Evolutionary conservation across 2,888 invertebrate genomes (phyloP), one percentile per base, ranked within the genome.

Genomic region (Pteria penguin): DNA sequence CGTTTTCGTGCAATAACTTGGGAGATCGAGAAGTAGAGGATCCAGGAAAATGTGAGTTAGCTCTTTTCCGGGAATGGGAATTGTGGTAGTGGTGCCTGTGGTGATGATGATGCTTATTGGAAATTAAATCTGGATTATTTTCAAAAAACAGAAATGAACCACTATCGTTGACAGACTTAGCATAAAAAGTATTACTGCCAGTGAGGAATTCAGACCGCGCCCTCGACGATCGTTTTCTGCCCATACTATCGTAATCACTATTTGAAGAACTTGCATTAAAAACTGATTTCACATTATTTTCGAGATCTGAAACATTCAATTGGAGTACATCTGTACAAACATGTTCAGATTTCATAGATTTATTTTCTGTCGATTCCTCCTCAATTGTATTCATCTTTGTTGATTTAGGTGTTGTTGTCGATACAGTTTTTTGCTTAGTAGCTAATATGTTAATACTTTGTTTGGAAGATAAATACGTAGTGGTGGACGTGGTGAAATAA

Each of bases 321-420:
- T n/a, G n/a, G n/a, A n/a, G n/a, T n/a, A n/a, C n/a, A n/a, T n/a
- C n/a, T n/a, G n/a, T n/a, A n/a, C n/a, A n/a, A n/a, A n/a, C n/a
- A n/a, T n/a, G n/a, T n/a, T n/a, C n/a, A n/a, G n/a, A n/a, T n/a
- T n/a, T n/a, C n/a, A n/a, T n/a, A n/a, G n/a, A n/a, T n/a, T n/a
- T n/a, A n/a, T n/a, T n/a, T n/a, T n/a, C n/a, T n/a, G 82, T 82
- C 8, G 76, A 63, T 45, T 82, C 82, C 52, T 85, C 85, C 4
- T 77, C 27, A 24, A 85, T 85, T 0, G 85, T 82, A 31, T 73
- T 78, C 85, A 85, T 85, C 58, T 85, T 83, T n/a, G 81, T 82
- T 26, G 24, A 26, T 58, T 55, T 70, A 4, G 32, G 61, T 5
- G 36, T 71, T 4, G 67, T 24, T 4, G 57, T 60, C 33, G 54